These are phyloP conservation scores for Gasterosteus aculeatus DNA, from an alignment of 2,113 vertebrate genomes.

Conservation along the genomic window DNA sequence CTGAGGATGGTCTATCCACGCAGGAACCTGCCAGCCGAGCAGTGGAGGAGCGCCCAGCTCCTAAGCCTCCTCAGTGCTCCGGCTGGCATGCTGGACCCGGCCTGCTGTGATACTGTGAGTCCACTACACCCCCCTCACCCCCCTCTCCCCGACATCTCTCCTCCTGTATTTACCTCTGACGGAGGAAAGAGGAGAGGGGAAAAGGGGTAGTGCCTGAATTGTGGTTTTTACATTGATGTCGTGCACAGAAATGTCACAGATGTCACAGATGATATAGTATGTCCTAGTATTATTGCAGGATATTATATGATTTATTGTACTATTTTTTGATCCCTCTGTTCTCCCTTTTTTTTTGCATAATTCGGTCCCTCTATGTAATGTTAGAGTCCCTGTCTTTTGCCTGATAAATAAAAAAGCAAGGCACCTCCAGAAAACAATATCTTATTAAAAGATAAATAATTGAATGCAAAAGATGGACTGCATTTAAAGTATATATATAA, in stretches of 20 bases:
- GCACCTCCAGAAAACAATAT: constrained; percentile 2
- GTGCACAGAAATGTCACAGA: not conserved
- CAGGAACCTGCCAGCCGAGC: constrained; percentile 88
- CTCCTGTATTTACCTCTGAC: constrained; percentile 7
- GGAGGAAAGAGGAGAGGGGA: constrained; percentile 3
- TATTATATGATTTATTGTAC: not conserved
- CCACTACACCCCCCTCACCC: not conserved
- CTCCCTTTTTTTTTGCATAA: not conserved
- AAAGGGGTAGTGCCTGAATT: not conserved
- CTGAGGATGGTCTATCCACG: constrained; percentile 85
- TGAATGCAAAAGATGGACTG: not conserved
- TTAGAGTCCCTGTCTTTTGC: not conserved
- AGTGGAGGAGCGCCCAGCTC: constrained; percentile 91
- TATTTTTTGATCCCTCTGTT: constrained; percentile 2
- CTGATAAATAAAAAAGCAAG: not conserved
- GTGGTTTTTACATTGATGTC: not conserved
- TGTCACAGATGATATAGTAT: constrained; percentile 3
- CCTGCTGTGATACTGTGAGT: constrained; percentile 87
- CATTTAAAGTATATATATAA: not conserved
- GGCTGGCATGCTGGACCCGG: constrained; percentile 86
- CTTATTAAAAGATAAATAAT: not conserved
- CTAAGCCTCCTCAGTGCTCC: constrained; percentile 87
- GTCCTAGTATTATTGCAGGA: not conserved
- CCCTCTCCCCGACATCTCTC: not conserved
- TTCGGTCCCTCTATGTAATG: constrained; percentile 2